phyloP scores from a whole-genome alignment of 2,113 vertebrate species.

The Poeciliopsis occidentalis region DNA sequence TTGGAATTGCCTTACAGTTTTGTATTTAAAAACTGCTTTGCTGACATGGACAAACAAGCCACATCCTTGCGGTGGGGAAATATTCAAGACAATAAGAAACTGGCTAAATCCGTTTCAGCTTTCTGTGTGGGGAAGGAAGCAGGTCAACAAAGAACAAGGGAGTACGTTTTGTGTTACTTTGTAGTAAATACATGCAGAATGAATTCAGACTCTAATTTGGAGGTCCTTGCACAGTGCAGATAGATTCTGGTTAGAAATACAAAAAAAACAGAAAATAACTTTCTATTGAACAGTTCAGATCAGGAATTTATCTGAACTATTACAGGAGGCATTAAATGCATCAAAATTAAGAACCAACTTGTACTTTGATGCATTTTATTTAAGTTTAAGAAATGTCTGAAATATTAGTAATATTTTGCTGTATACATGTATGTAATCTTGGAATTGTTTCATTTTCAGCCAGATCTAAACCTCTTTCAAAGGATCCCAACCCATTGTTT shows the following conservation, averaged over 20 bases:
- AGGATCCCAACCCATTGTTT: background rate
- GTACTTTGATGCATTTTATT: too few species aligned
- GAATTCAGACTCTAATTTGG: background rate
- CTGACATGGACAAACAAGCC: conserved; percentile 30
- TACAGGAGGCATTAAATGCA: too few species aligned
- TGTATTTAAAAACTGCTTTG: conserved; percentile 33
- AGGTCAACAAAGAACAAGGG: background rate
- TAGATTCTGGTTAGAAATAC: background rate
- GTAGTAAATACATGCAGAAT: background rate
- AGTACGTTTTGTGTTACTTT: conserved; percentile 1
- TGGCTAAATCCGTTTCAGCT: background rate
- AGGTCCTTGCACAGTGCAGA: background rate
- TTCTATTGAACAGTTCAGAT: too few species aligned
- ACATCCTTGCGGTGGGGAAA: background rate
- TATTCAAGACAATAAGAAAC: conserved; percentile 10
- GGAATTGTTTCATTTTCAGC: background rate
- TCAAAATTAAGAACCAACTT: too few species aligned
- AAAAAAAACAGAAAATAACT: too few species aligned
- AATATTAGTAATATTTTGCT: too few species aligned
- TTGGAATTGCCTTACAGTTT: conserved; percentile 40
- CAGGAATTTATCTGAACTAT: too few species aligned
- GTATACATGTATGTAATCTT: background rate
- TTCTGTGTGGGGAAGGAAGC: background rate
- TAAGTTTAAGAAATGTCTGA: too few species aligned
- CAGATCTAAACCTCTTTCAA: background rate